A percentile compares a stretch with the other conserved stretches of the same genome.
These are phyloP conservation scores for Dichetophora obliterata DNA, from an alignment of 2,888 invertebrate species.

Conservation along the genomic window DNA sequence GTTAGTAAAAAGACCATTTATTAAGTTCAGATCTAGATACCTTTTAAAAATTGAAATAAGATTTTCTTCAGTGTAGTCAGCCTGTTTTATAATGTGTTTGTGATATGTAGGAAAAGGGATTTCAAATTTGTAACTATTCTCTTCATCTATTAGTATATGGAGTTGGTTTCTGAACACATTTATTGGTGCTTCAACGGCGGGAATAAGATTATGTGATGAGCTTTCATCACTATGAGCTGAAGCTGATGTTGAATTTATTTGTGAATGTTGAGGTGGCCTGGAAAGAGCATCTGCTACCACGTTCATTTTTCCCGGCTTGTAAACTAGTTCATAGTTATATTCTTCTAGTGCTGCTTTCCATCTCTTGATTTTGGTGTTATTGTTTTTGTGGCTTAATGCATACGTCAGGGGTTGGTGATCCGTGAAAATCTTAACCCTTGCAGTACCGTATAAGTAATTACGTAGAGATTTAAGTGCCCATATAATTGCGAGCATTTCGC, in stretches of 20 bases:
- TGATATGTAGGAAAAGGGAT: too few relatives aligned
- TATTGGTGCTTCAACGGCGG: too few relatives aligned
- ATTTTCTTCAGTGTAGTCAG: too few relatives aligned
- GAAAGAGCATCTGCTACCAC: conserved; percentile 39
- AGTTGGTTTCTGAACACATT: not conserved
- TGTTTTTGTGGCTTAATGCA: conserved; percentile 38
- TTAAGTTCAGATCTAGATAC: too few relatives aligned
- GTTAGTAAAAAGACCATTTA: too few relatives aligned
- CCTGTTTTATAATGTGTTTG: too few relatives aligned
- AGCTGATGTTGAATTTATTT: too few relatives aligned
- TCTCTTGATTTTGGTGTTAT: conserved; percentile 37
- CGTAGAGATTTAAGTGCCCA: conserved; percentile 37
- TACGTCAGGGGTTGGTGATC: conserved; percentile 41
- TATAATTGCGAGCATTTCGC: conserved; percentile 38
- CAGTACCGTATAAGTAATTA: conserved; percentile 37
- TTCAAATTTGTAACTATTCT: too few relatives aligned
- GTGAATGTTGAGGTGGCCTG: too few relatives aligned
- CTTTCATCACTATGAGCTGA: conserved; percentile 17
- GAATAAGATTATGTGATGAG: conserved; percentile 19
- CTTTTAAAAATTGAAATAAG: too few relatives aligned
- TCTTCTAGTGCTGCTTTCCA: conserved; percentile 40
- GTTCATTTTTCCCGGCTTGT: conserved; percentile 36
- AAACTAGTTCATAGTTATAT: conserved; percentile 30
- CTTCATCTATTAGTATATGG: too few relatives aligned
- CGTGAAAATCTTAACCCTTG: conserved; percentile 29